phyloP scores from a whole-genome alignment of 2,797 vertebrate genomes.

The Danio albolineatus region DNA sequence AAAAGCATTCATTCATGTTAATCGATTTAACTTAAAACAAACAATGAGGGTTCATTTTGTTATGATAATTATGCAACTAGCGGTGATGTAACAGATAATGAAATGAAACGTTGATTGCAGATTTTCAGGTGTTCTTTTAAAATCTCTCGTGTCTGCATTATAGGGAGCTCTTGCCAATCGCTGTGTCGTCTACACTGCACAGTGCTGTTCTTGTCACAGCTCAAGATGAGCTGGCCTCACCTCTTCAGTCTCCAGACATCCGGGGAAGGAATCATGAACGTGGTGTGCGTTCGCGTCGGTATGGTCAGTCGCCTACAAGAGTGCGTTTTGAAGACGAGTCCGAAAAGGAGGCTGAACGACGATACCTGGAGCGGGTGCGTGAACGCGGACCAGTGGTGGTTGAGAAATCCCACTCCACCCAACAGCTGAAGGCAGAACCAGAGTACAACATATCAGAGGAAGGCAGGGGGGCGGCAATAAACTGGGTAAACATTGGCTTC shows the following conservation, averaged over 20 bases:
- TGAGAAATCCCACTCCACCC: constrained; percentile 69
- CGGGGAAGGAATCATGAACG: constrained; percentile 68
- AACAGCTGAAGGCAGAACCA: constrained; percentile 68
- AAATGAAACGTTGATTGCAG: background rate
- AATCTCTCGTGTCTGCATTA: constrained; percentile 17
- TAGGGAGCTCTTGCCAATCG: constrained; percentile 52
- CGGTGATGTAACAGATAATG: constrained; percentile 20
- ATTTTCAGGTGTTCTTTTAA: constrained; percentile 3
- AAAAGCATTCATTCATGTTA: constrained; percentile 24
- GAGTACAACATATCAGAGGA: constrained; percentile 61
- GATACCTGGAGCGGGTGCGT: constrained; percentile 85
- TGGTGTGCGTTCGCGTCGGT: constrained; percentile 69
- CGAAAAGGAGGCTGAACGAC: constrained; percentile 84
- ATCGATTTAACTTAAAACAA: constrained; percentile 28
- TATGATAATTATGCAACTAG: constrained; percentile 12
- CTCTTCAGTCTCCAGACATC: constrained; percentile 67
- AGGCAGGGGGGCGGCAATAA: constrained; percentile 59
- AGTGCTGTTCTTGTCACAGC: constrained; percentile 57
- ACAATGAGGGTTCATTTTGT: background rate
- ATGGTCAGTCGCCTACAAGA: constrained; percentile 82
- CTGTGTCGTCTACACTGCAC: constrained; percentile 52
- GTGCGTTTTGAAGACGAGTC: constrained; percentile 94
- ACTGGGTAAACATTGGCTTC: constrained; percentile 38
- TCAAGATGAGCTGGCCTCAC: constrained; percentile 68
- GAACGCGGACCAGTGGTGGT: constrained; percentile 77